Percentiles rank a stretch among this genome's conserved stretches.
Conservation (phyloP, 2,888 invertebrate species). For the Metalampra italica region DNA sequence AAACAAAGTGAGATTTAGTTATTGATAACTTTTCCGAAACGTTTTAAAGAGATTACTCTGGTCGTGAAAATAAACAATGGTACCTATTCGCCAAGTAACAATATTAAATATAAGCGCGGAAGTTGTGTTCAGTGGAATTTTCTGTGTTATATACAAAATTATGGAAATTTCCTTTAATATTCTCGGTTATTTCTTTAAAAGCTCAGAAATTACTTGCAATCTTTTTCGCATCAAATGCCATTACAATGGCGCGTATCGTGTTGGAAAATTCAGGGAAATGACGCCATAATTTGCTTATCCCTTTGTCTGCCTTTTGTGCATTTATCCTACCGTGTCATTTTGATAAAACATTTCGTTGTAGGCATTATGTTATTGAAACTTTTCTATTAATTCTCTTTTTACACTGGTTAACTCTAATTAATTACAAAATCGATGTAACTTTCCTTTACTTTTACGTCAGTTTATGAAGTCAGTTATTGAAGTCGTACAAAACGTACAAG, state of each 20-base stretch:
- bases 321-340: neutral
- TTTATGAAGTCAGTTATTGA: too few species aligned
- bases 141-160: neutral
- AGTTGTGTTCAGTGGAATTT: too few species aligned
- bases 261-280: constrained; percentile 1
- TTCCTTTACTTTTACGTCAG: too few species aligned
- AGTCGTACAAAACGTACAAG: too few species aligned
- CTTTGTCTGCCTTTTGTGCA: neutral
- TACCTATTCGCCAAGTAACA: too few species aligned
- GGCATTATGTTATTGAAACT: neutral
- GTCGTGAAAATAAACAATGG: too few species aligned
- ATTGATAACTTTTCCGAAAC: too few species aligned
- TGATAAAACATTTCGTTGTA: neutral
- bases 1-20: too few species aligned
- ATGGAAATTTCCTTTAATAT: neutral
- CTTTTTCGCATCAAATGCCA: constrained; percentile 10
- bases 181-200: constrained; percentile 9
- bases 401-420: neutral
- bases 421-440: too few species aligned
- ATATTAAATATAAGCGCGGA: too few species aligned
- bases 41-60: too few species aligned
- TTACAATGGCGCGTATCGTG: constrained; percentile 1
- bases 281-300: neutral
- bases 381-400: neutral
- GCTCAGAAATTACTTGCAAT: constrained; percentile 10